phyloP scores from a whole-genome alignment of 2,113 vertebrate species.

The Stigmatopora argus region DNA sequence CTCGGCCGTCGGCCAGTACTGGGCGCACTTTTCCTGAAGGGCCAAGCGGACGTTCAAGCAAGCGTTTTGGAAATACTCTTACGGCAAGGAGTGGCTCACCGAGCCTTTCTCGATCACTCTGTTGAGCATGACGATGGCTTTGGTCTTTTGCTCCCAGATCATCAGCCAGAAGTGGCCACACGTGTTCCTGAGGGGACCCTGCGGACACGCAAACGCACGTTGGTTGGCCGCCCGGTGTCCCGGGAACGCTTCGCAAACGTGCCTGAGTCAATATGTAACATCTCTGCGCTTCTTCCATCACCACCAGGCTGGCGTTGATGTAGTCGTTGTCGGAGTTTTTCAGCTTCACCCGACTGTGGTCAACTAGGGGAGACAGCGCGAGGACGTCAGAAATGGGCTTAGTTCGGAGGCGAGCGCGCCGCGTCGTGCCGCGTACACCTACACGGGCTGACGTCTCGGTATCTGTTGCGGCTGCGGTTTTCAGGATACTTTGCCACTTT shows the following conservation, averaged over 20 bases:
- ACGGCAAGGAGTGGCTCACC: conserved; percentile 70
- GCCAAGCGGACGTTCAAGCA: no score
- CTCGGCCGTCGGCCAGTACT: conserved; percentile 90
- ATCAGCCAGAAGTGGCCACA: conserved; percentile 99
- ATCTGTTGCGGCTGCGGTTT: conserved; percentile 95
- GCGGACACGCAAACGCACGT: conserved; percentile 7
- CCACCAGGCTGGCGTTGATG: conserved; percentile 91
- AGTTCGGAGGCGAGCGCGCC: not conserved
- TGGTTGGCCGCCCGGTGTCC: not conserved
- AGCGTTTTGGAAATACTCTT: not conserved
- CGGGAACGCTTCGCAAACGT: conserved; percentile 34
- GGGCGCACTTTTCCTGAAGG: conserved; percentile 92
- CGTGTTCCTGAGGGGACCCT: conserved; percentile 94
- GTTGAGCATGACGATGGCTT: conserved; percentile 96
- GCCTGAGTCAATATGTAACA: conserved; percentile 93
- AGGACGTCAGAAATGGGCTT: not conserved
- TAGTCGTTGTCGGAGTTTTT: conserved; percentile 90
- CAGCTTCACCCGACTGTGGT: conserved; percentile 93
- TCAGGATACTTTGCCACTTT: conserved; percentile 94
- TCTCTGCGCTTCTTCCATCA: conserved; percentile 89
- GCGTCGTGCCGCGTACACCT: conserved; percentile 62
- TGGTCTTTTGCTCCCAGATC: conserved; percentile 95
- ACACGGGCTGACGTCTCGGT: conserved; percentile 98
- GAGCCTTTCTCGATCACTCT: conserved; percentile 93
- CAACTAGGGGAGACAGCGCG: conserved; percentile 68